Percentiles rank a stretch among this genome's conserved stretches.
These are phyloP conservation scores for Pteropus rufus DNA, from an alignment of 2,797 vertebrate species.

Conservation along the genomic window DNA sequence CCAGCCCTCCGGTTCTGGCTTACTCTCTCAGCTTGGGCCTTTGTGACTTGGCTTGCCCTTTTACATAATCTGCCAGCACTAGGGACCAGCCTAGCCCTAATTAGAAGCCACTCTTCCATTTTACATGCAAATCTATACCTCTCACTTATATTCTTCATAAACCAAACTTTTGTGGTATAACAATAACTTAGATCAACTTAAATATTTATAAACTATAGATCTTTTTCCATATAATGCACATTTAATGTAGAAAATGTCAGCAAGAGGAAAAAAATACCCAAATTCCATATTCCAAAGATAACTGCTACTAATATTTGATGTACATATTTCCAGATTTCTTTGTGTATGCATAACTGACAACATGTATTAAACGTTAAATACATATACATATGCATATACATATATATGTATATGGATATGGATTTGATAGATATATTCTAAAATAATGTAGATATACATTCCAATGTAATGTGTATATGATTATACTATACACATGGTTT, in stretches of 20 bases:
- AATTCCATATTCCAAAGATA: background rate
- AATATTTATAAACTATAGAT: background rate
- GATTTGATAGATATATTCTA: background rate
- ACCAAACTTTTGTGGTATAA: background rate
- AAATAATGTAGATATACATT: background rate
- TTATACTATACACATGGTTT: background rate
- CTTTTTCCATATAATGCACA: background rate
- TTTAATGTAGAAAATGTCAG: background rate
- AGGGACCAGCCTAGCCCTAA: background rate
- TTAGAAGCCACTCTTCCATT: background rate
- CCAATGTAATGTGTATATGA: background rate
- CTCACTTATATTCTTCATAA: background rate
- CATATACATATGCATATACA: background rate
- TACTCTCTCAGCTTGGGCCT: background rate
- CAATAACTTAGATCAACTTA: background rate
- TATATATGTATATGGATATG: background rate
- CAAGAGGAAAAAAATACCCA: background rate
- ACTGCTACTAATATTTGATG: background rate
- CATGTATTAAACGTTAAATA: background rate
- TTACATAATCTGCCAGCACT: background rate
- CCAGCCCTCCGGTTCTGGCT: fast-evolving
- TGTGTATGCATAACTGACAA: background rate
- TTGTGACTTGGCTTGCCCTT: no score
- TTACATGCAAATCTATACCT: background rate
- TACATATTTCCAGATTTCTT: background rate